These are phyloP conservation scores for Misgurnus anguillicaudatus DNA, from an alignment of 2,113 vertebrate genomes.

Conservation along the genomic window DNA sequence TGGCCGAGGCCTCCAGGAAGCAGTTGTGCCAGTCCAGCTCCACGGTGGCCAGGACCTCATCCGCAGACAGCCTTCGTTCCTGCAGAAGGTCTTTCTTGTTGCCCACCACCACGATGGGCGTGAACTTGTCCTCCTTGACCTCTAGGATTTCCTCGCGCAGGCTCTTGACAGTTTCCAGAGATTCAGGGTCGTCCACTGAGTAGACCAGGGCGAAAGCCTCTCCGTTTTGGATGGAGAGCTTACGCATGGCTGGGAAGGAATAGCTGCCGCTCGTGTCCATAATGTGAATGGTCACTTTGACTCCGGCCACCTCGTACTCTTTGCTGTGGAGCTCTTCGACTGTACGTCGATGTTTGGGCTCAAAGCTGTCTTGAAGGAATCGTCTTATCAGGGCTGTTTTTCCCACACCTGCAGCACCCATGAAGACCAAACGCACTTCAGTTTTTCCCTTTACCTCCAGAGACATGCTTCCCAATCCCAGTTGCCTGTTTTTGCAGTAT, in stretches of 20 bases:
- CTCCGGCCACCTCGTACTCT: constrained; percentile 83
- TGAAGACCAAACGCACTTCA: constrained; percentile 84
- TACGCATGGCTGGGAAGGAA: constrained; percentile 91
- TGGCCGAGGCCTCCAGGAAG: constrained; percentile 86
- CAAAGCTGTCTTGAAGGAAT: constrained; percentile 87
- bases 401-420: constrained; percentile 87
- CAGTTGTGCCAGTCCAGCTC: constrained; percentile 90
- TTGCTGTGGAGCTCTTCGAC: constrained; percentile 91
- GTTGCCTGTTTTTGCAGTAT: not conserved
- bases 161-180: constrained; percentile 82
- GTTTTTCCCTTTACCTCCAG: constrained; percentile 83
- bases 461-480: constrained; percentile 74
- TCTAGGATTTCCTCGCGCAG: constrained; percentile 89
- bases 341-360: constrained; percentile 85
- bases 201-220: constrained; percentile 89
- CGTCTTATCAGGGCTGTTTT: constrained; percentile 87
- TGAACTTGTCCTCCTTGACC: constrained; percentile 85
- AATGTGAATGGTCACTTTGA: constrained; percentile 84
- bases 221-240: constrained; percentile 88
- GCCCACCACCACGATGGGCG: constrained; percentile 86
- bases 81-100: constrained; percentile 81
- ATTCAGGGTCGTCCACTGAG: constrained; percentile 83
- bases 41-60: constrained; percentile 80
- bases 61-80: constrained; percentile 71
- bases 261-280: constrained; percentile 92